phyloP scores from a whole-genome alignment of 2,797 vertebrate species.

The Eulemur albifrons region DNA sequence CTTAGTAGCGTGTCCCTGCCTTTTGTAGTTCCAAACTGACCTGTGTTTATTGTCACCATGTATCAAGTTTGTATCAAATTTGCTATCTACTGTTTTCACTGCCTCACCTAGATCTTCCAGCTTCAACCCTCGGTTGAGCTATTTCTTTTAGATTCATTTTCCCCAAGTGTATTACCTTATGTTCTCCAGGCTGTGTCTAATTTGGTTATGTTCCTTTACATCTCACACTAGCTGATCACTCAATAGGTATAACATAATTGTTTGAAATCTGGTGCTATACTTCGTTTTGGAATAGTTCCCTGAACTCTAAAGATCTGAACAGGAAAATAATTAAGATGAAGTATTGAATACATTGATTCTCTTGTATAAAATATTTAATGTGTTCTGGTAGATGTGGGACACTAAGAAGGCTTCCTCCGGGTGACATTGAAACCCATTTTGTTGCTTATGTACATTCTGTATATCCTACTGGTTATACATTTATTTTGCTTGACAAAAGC shows the following conservation, averaged over 20 bases:
- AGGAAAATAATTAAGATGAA: constrained; percentile 66
- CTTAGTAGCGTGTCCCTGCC: background rate
- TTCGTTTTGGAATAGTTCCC: constrained; percentile 65
- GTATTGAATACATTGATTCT: constrained; percentile 60
- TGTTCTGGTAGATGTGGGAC: constrained; percentile 3
- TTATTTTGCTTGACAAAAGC: constrained; percentile 46
- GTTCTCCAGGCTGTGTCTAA: constrained; percentile 46
- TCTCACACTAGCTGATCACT: background rate
- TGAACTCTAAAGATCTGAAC: constrained; percentile 63
- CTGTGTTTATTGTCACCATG: background rate
- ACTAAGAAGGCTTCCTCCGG: background rate
- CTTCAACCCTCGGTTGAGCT: background rate
- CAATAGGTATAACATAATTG: constrained; percentile 56
- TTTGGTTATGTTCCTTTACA: constrained; percentile 62
- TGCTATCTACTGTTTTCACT: background rate
- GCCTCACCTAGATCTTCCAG: background rate
- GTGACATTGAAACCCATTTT: background rate
- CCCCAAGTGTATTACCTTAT: background rate
- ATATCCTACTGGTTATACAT: constrained; percentile 1
- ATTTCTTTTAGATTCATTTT: constrained; percentile 39
- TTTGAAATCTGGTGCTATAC: constrained; percentile 54
- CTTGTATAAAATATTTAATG: constrained; percentile 48
- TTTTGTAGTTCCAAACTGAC: background rate
- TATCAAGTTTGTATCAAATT: constrained; percentile 22
- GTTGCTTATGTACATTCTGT: background rate